Conservation (phyloP, 1,140 invertebrate species). For the Drosophila asahinai region DNA sequence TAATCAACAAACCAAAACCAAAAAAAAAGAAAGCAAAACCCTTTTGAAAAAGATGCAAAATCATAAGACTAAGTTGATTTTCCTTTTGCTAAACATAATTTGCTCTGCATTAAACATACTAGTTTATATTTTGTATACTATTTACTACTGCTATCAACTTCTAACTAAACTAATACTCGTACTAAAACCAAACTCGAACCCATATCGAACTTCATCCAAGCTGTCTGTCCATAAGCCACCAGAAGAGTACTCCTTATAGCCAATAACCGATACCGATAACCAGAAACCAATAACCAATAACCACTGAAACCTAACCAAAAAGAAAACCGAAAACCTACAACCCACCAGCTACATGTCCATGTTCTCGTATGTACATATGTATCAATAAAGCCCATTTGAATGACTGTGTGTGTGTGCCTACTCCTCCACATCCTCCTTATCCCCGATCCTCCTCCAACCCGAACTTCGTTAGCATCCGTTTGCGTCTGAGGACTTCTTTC, state of each 20-base stretch:
- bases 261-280: neutral
- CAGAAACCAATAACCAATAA: too few relatives aligned
- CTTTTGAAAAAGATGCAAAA: conserved; percentile 36
- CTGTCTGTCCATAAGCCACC: conserved; percentile 55
- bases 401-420: conserved; percentile 38
- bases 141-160: conserved; percentile 79
- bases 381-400: conserved; percentile 26
- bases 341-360: conserved; percentile 45
- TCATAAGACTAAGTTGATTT: conserved; percentile 53
- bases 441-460: too few relatives aligned
- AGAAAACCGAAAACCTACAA: conserved; percentile 8
- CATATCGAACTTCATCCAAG: conserved; percentile 57
- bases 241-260: conserved; percentile 28
- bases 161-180: conserved; percentile 70
- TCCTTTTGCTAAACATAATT: conserved; percentile 82
- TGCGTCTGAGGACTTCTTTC: too few relatives aligned
- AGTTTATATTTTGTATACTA: conserved; percentile 82
- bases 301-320: neutral
- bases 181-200: conserved; percentile 63
- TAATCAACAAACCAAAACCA: conserved; percentile 34
- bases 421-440: neutral
- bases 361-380: conserved; percentile 46
- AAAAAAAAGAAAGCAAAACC: conserved; percentile 35
- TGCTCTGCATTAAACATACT: conserved; percentile 80
- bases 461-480: neutral